Evolutionary conservation across 1,140 invertebrate species (phyloP).

Genomic region (Copidosoma floridanum): DNA sequence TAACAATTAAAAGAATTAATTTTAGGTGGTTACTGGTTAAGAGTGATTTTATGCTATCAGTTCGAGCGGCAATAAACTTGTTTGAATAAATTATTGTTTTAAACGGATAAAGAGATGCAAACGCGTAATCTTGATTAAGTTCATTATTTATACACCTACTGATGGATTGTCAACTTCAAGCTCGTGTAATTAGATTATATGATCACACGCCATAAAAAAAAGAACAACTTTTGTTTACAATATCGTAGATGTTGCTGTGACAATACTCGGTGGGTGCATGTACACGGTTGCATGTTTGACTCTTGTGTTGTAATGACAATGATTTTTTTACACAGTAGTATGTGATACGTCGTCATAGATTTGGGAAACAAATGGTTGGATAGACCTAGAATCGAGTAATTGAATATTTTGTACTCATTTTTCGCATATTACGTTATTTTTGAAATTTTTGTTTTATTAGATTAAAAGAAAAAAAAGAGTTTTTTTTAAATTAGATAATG

Average conservation of each 20-base stretch:
- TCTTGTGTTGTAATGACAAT: conserved; percentile 30
- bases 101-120: too few species aligned
- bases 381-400: too few species aligned
- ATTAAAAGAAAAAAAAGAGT: conserved; percentile 1
- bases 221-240: neutral
- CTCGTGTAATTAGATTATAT: too few species aligned
- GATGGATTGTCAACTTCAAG: too few species aligned
- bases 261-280: conserved; percentile 36
- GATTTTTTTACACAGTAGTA: conserved; percentile 40
- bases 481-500: neutral
- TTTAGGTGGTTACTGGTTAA: conserved; percentile 15
- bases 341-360: conserved; percentile 34
- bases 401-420: conserved; percentile 15
- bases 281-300: conserved; percentile 50
- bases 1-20: conserved; percentile 1
- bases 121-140: neutral
- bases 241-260: neutral
- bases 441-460: conserved; percentile 22
- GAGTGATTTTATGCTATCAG: conserved; percentile 22
- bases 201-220: too few species aligned
- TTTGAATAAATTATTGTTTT: too few species aligned
- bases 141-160: neutral
- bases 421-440: conserved; percentile 17
- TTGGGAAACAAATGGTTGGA: conserved; percentile 28
- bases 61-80: conserved; percentile 12